phyloP scores from a whole-genome alignment of 2,797 vertebrate genomes.

The Smutsia temminckii region DNA sequence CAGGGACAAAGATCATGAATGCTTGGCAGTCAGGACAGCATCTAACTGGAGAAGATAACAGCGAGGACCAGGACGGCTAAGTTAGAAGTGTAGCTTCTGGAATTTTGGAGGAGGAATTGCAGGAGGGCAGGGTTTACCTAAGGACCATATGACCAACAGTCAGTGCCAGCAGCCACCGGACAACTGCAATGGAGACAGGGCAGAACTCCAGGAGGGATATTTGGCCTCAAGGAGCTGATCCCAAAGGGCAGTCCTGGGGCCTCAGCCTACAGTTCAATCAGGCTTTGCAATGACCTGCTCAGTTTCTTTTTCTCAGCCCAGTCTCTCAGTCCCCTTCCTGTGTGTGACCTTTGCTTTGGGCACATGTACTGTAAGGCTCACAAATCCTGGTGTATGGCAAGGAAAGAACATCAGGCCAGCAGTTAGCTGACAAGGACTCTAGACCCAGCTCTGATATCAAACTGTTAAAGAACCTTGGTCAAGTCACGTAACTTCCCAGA shows the following conservation, averaged over 20 bases:
- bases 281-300: not conserved
- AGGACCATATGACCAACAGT: not conserved
- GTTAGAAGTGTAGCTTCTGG: not conserved
- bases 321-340: not conserved
- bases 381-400: not conserved
- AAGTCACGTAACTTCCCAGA: not conserved
- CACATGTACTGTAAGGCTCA: not conserved
- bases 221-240: not conserved
- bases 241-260: not conserved
- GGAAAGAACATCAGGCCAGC: not conserved
- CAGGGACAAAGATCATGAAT: not conserved
- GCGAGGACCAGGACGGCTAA: not conserved
- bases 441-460: not conserved
- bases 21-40: not conserved
- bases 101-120: not conserved
- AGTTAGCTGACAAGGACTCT: not conserved
- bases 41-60: not conserved
- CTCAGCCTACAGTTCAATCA: not conserved
- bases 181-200: not conserved
- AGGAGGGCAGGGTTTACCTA: not conserved
- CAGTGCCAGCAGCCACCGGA: not conserved
- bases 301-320: not conserved
- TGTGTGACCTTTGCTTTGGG: conserved; percentile 1
- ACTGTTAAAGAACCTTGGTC: not conserved
- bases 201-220: not conserved